Base-by-base conservation (phyloP, 2,888 invertebrate genomes). In the Allacma fusca region DNA sequence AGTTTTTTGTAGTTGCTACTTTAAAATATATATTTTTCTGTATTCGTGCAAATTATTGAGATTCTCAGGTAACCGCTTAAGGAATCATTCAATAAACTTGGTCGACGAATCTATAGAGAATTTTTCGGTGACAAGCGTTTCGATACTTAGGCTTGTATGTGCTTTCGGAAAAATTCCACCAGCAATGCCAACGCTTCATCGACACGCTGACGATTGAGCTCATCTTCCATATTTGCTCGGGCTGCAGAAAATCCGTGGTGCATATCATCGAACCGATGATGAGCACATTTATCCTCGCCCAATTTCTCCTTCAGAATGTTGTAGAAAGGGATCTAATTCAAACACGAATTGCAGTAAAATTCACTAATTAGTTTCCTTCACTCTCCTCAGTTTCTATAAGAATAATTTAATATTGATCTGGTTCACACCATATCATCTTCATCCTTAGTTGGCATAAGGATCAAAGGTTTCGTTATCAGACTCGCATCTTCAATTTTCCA, bases 251-350 rank as follows among this genome's bases (percentile, higher is more conserved):
- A 83, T 23, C 83, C 83, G 59, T 83, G 83, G 26, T 67, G 40
- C 81, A 83, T 81, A 67, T 81, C 82, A 13, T 80, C 76, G 64
- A 81, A 82, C 24, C 83, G 76, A 19, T 73, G 69, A 78, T 82
- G 82, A 28, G 78, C 82, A 26, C 76, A 77, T 0, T 77, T 59
- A 12, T 75, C 70, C 21, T 76, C 74, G 1, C 82, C 82, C 65
- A 82, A 79, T 26, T 81, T 82, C 71, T 77, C 50, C 44, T 82
- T 75, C 13, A 83, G 68, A 19, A 80, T 75, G 7, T 81, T 74
- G 57, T 82, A 81, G 62, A 82, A 82, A 70, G 83, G 83, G 40
- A 82, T 64, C 83, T 83, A n/a, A n/a, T n/a, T n/a, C n/a, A n/a
- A n/a, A n/a, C n/a, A n/a, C n/a, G n/a, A n/a, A n/a, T n/a, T n/a